Conservation (phyloP, 2,797 vertebrate species). For the Pantherophis alleghaniensis region DNA sequence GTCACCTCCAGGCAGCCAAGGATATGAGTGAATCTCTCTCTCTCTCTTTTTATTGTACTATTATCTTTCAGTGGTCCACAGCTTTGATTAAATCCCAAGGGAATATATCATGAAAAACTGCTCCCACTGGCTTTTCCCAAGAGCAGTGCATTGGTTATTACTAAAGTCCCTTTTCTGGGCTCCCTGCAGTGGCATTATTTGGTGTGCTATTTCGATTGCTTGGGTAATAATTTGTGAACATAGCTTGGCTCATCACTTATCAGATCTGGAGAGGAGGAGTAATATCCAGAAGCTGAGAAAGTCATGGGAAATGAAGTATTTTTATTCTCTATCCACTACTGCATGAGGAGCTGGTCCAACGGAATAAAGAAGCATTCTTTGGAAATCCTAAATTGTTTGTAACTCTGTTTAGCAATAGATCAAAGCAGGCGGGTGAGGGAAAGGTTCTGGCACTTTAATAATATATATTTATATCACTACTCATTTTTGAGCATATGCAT, state of each 20-base stretch:
- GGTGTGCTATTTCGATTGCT: not conserved
- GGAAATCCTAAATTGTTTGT: not conserved
- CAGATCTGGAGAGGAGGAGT: not conserved
- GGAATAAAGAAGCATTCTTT: not conserved
- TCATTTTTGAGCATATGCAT: not conserved
- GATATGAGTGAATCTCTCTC: not conserved
- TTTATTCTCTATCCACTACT: not conserved
- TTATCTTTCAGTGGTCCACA: not conserved
- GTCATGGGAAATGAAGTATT: not conserved
- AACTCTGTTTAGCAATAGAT: not conserved
- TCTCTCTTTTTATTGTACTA: not conserved
- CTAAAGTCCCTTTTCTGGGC: not conserved
- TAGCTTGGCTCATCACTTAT: not conserved
- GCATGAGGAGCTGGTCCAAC: not conserved
- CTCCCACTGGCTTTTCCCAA: not conserved
- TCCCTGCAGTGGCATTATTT: not conserved
- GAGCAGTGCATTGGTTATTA: not conserved
- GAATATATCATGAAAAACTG: not conserved
- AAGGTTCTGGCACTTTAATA: not conserved
- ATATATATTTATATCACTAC: not conserved
- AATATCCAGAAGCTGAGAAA: not conserved
- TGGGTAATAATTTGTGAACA: not conserved
- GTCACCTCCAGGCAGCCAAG: not conserved
- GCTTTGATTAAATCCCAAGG: not conserved
- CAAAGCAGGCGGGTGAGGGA: not conserved